Evolutionary conservation across 2,113 vertebrate species (phyloP).

Genomic region (Aythya baeri): DNA sequence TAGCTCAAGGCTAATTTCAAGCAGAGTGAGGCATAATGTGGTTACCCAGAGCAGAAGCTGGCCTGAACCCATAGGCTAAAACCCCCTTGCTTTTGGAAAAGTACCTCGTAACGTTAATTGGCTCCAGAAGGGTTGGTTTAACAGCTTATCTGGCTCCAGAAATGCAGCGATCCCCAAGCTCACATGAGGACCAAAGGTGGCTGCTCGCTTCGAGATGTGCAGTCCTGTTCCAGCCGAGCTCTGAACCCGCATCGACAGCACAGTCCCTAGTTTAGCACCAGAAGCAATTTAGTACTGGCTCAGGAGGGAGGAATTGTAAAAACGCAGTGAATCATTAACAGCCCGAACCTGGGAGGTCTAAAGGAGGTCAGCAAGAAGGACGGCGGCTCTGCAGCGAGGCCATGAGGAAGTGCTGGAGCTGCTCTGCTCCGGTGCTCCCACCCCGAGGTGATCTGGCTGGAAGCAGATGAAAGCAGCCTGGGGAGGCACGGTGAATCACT

Average conservation of each 20-base stretch:
- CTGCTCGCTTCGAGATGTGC: accelerated
- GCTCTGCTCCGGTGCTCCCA: background rate
- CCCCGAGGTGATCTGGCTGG: background rate
- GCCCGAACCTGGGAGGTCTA: conserved; percentile 28
- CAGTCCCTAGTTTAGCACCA: background rate
- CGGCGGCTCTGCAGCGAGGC: background rate
- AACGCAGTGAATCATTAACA: background rate
- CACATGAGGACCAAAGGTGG: background rate
- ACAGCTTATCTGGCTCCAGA: background rate
- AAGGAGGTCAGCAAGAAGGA: background rate
- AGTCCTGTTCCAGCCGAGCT: background rate
- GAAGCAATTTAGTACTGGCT: background rate
- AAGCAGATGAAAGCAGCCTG: background rate
- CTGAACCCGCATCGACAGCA: background rate
- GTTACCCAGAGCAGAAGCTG: conserved; percentile 27
- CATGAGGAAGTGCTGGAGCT: background rate
- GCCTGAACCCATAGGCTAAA: background rate
- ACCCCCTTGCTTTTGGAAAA: background rate
- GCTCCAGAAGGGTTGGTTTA: background rate
- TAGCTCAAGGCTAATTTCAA: conserved; percentile 7
- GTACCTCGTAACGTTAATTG: background rate
- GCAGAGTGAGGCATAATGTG: conserved; percentile 19
- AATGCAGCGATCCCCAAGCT: background rate
- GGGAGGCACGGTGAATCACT: background rate
- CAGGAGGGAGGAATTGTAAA: background rate